These are phyloP conservation scores for Stegana nigrithorax DNA, from an alignment of 2,888 invertebrate genomes.

Conservation along the genomic window DNA sequence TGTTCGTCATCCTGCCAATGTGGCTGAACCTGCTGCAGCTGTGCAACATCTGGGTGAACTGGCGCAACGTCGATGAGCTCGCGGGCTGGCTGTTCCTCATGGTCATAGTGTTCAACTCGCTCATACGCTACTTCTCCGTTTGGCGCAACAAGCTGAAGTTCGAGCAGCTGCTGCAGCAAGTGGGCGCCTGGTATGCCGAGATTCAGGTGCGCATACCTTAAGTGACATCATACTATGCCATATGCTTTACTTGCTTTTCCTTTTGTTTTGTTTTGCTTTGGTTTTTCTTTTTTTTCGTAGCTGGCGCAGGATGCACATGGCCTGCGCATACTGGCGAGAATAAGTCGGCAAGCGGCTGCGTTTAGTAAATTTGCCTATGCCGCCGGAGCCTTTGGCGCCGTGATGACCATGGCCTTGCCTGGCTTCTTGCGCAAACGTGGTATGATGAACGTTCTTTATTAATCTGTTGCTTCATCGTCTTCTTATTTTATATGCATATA, in stretches of 20 bases:
- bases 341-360: neutral
- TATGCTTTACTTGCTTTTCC: neutral
- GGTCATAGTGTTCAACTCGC: conserved; percentile 35
- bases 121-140: conserved; percentile 31
- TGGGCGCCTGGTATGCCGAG: conserved; percentile 33
- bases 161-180: conserved; percentile 26
- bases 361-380: neutral
- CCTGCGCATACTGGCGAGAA: neutral
- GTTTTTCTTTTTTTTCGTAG: neutral
- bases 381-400: conserved; percentile 5
- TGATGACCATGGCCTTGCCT: conserved; percentile 27
- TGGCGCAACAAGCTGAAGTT: conserved; percentile 33
- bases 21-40: conserved; percentile 28
- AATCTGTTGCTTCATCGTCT: neutral
- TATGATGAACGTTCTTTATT: conserved; percentile 13
- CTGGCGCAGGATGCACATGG: neutral
- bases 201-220: conserved; percentile 25
- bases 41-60: conserved; percentile 23
- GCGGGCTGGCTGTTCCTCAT: conserved; percentile 37
- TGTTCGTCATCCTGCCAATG: conserved; percentile 10
- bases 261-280: neutral
- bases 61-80: conserved; percentile 21
- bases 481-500: neutral
- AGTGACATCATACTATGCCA: neutral
- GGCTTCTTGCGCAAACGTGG: conserved; percentile 26